Evolutionary conservation across 2,113 vertebrate species (phyloP), one percentile per base, ranked within the genome.

Genomic region (Diadophis punctatus): DNA sequence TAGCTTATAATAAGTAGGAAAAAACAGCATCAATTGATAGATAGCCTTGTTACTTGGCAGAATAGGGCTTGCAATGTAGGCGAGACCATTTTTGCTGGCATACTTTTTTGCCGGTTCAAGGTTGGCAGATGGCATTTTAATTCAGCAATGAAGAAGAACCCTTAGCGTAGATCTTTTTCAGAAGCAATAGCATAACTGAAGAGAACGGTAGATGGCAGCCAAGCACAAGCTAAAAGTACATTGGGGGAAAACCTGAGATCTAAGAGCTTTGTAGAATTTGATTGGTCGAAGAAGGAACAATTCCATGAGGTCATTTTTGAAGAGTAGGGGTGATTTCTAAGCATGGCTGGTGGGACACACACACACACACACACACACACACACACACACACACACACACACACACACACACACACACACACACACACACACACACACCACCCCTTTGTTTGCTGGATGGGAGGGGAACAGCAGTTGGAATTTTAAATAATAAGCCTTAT

Each of bases 201-300:
- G 86, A 94, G 30, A 86, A 94, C 97, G 94, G 96, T 93, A 96
- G 97, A 92, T 95, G 96, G 97, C 97, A 96, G 95, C 80, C 95
- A 94, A 95, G 92, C 90, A 95, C 92, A 94, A 91, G 90, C 68
- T 95, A 94, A 86, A 49, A 91, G 74, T 80, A 56, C 63, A 74
- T 10, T 18, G 43, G 91, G 85, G 63, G 86, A 0, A 90, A 92
- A 94, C 53, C 12, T 2, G 14, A 20, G 68, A 85, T 14, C 4
- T 20, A 88, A 43, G 34, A 16, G 46, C 6, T 43, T 80, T 22
- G 74, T 80, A 80, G 34, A 80, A 46, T 88, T 92, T 20, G 86
- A 48, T 25, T 43, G 8, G 58, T 53, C 25, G 27, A 92, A 88
- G 10, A 63, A 91, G 68, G n/a, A 92, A 84, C 30, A 86, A 49